Conservation (phyloP, 2,797 vertebrate genomes). For the Brotula barbata region DNA sequence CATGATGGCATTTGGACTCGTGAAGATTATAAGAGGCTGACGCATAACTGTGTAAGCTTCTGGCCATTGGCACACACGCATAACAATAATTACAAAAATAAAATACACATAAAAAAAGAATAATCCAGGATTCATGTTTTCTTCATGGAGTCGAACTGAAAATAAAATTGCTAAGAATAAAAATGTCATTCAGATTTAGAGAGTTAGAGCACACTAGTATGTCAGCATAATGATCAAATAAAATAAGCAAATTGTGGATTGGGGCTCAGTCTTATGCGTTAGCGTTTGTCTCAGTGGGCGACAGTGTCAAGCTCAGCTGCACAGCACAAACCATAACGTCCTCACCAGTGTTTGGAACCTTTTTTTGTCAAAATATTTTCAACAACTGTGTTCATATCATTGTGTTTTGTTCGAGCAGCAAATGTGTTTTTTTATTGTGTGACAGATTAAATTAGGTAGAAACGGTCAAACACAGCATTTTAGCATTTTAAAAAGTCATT, state of each 20-base stretch:
- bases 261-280: too few relatives aligned
- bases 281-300: too few relatives aligned
- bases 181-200: conserved; percentile 28
- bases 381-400: not conserved
- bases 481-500: conserved; percentile 12
- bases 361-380: conserved; percentile 24
- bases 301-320: not conserved
- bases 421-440: conserved; percentile 14
- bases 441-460: not conserved
- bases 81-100: not conserved
- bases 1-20: conserved; percentile 23
- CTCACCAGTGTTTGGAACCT: not conserved
- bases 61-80: conserved; percentile 27
- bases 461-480: conserved; percentile 11
- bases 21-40: conserved; percentile 7
- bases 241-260: too few relatives aligned
- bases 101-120: not conserved
- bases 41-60: conserved; percentile 29
- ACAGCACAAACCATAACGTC: not conserved
- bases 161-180: conserved; percentile 24
- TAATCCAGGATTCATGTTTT: conserved; percentile 17
- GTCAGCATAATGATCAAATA: conserved; percentile 19
- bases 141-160: conserved; percentile 12
- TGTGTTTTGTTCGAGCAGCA: conserved; percentile 8
- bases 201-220: not conserved